Conservation (phyloP, 2,113 vertebrate genomes). For the Campylorhamphus procurvoides region DNA sequence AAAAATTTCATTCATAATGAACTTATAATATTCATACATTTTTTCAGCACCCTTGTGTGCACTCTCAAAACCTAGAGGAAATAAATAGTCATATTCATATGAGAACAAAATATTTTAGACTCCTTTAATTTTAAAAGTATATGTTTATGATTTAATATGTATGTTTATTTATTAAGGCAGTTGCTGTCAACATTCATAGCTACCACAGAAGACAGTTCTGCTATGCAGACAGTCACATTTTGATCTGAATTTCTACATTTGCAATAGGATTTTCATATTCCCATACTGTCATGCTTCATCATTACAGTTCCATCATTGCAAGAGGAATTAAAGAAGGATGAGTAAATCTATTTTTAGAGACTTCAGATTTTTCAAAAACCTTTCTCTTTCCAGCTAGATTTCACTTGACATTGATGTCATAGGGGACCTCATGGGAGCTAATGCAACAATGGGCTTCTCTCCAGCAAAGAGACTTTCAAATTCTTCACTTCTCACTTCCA, state of each 20-base stretch:
- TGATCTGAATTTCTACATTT: neutral
- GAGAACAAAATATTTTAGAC: neutral
- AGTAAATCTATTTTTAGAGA: neutral
- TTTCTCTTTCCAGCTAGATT: neutral
- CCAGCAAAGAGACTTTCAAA: neutral
- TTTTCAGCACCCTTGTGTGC: neutral
- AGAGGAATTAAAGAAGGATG: neutral
- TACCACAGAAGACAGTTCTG: neutral
- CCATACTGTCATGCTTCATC: neutral
- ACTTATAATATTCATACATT: neutral
- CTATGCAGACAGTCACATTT: neutral
- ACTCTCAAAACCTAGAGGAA: neutral
- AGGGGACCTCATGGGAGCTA: accelerated
- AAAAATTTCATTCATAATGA: neutral
- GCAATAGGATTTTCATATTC: neutral
- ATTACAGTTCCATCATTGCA: neutral
- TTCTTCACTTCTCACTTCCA: neutral
- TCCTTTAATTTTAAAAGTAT: neutral
- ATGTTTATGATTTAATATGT: neutral
- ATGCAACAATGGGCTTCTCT: neutral
- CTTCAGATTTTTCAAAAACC: neutral
- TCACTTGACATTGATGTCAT: neutral
- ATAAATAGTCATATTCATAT: neutral
- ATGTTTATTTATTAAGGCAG: neutral
- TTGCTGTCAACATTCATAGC: neutral